Percentiles rank a stretch among this genome's conserved stretches.
phyloP scores from a whole-genome alignment of 2,113 vertebrate genomes.

The Lagenorhynchus albirostris region DNA sequence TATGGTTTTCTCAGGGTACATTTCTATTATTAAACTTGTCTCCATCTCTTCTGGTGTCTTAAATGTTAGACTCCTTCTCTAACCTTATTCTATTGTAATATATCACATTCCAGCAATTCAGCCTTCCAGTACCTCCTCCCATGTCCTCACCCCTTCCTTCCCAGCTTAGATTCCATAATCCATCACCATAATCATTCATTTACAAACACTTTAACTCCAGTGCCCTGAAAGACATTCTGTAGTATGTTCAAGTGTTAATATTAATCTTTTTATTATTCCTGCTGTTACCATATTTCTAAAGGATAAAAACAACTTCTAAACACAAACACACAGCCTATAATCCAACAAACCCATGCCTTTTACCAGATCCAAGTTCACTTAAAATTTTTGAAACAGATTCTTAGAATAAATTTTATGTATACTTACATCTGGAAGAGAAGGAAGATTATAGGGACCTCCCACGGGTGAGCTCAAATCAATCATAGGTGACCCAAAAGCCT shows the following conservation, averaged over 20 bases:
- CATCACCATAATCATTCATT: neutral
- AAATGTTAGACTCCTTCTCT: neutral
- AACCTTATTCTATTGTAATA: neutral
- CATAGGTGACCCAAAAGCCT: slow-evolving; percentile 74
- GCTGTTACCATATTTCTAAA: neutral
- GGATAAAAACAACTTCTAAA: neutral
- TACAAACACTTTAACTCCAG: neutral
- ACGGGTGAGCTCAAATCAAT: slow-evolving; percentile 84
- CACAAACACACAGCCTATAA: neutral
- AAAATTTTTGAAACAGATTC: neutral
- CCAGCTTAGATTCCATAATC: neutral
- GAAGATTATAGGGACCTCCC: slow-evolving; percentile 83
- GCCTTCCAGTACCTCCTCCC: neutral
- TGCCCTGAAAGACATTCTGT: neutral
- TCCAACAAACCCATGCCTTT: neutral
- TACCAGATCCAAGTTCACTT: neutral
- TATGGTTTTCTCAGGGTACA: neutral
- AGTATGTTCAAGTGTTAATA: neutral
- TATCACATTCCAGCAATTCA: neutral
- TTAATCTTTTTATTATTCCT: neutral
- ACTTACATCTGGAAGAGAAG: slow-evolving; percentile 88
- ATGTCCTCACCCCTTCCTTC: neutral
- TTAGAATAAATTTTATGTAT: neutral
- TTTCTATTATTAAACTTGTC: neutral
- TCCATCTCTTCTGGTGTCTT: neutral